Evolutionary conservation across 2,113 vertebrate genomes (phyloP).

Genomic region (Benitochromis conjunctus): DNA sequence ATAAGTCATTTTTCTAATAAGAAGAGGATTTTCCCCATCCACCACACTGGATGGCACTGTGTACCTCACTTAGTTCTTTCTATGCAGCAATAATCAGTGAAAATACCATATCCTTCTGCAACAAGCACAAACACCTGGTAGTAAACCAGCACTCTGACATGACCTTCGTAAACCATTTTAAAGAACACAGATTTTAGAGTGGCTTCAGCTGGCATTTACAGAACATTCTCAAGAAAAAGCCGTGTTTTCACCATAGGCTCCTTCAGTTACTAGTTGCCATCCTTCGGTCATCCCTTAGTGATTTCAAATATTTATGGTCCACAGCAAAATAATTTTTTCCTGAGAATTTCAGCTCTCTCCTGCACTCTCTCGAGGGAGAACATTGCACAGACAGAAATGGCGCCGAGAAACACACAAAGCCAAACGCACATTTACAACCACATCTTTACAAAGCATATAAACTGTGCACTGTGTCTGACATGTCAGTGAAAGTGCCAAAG

Average conservation of each 20-base stretch:
- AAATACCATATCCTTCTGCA: background rate
- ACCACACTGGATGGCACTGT: slow-evolving; percentile 50
- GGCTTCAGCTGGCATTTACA: background rate
- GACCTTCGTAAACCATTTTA: background rate
- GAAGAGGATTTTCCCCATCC: background rate
- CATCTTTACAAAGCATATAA: background rate
- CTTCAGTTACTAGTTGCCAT: background rate
- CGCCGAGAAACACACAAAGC: background rate
- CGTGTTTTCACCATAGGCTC: background rate
- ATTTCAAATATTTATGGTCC: background rate
- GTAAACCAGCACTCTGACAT: background rate
- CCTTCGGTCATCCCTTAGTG: background rate
- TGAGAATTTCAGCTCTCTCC: background rate
- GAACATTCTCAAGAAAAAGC: background rate
- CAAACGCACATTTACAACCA: background rate
- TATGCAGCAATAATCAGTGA: background rate
- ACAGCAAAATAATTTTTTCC: background rate
- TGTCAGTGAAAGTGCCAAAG: background rate
- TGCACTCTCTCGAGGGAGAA: background rate
- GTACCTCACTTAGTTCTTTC: background rate
- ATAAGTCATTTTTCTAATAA: background rate
- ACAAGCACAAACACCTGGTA: background rate
- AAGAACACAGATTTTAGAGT: background rate
- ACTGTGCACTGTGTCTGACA: background rate
- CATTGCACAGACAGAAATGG: background rate